Evolutionary conservation across 2,113 vertebrate genomes (phyloP).

Genomic region (Oxyruncus cristatus): DNA sequence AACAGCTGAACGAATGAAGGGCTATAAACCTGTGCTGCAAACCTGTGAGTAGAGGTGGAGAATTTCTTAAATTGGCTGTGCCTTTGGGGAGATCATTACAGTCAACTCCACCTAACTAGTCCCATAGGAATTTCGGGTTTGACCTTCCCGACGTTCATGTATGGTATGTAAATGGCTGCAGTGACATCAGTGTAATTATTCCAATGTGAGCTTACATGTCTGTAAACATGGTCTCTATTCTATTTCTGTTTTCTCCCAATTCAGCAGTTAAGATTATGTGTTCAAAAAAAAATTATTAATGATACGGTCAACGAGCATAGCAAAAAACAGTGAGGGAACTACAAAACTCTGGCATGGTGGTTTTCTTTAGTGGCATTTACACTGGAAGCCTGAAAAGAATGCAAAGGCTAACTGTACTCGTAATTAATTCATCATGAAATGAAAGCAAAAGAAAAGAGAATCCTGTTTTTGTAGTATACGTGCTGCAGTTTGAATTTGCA

Average conservation of each 20-base stretch:
- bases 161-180: background rate
- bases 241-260: background rate
- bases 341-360: background rate
- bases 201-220: background rate
- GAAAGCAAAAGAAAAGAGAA: background rate
- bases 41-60: background rate
- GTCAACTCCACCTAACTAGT: background rate
- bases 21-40: background rate
- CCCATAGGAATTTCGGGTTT: background rate
- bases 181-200: background rate
- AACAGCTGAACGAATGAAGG: background rate
- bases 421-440: conserved; percentile 12
- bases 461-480: background rate
- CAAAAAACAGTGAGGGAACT: background rate
- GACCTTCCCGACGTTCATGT: background rate
- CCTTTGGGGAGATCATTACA: background rate
- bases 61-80: background rate
- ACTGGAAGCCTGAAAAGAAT: background rate
- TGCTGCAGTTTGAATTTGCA: conserved; percentile 10
- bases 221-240: background rate
- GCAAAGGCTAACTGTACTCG: background rate
- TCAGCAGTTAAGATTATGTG: background rate
- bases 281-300: conserved; percentile 4
- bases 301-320: background rate
- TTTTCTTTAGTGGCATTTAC: background rate